phyloP scores from a whole-genome alignment of 2,888 invertebrate species.

The Mycalesis mineus region DNA sequence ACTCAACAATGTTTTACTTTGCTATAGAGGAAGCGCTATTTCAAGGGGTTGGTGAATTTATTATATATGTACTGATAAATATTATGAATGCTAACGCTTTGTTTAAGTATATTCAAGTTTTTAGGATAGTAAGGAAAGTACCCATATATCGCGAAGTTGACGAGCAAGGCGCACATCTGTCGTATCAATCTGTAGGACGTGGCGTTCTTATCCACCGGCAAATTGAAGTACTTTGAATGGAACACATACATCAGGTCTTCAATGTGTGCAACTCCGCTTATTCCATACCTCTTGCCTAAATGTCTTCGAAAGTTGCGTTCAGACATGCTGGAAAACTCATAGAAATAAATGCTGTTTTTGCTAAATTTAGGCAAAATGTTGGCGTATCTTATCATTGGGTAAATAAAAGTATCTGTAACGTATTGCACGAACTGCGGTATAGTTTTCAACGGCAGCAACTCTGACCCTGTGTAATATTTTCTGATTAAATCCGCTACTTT shows the following conservation, averaged over 20 bases:
- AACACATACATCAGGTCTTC: conserved; percentile 57
- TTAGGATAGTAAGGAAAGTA: too few species aligned
- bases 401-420: conserved; percentile 35
- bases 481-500: conserved; percentile 42
- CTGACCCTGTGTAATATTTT: conserved; percentile 43
- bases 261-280: conserved; percentile 47
- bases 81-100: too few species aligned
- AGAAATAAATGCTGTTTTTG: conserved; percentile 37
- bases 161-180: conserved; percentile 44
- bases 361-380: conserved; percentile 30
- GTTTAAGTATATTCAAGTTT: too few species aligned
- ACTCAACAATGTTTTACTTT: too few species aligned
- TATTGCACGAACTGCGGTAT: conserved; percentile 37
- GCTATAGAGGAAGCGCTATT: too few species aligned
- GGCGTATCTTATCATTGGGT: conserved; percentile 36
- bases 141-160: conserved; percentile 38
- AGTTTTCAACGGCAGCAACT: conserved; percentile 28
- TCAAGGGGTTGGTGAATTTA: too few species aligned
- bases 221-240: conserved; percentile 38
- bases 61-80: too few species aligned
- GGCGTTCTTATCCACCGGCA: conserved; percentile 40
- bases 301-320: conserved; percentile 44
- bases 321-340: conserved; percentile 46
- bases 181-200: conserved; percentile 44
- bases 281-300: conserved; percentile 38